Percentiles rank a stretch among this genome's conserved stretches.
phyloP scores from a whole-genome alignment of 2,113 vertebrate genomes.

The Gopherus evgoodei region DNA sequence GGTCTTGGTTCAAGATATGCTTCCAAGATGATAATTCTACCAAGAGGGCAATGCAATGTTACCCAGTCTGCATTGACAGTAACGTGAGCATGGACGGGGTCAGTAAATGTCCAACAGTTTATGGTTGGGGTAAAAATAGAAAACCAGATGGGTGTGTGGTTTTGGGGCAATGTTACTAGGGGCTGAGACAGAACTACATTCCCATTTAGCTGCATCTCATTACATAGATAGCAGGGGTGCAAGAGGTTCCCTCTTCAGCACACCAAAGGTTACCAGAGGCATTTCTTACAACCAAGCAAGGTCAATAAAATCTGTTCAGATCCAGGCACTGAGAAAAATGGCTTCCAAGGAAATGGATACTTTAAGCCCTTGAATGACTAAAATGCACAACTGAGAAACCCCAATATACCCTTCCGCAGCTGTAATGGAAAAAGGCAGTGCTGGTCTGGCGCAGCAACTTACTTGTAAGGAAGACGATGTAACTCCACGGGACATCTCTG shows the following conservation, averaged over 20 bases:
- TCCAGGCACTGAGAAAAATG: neutral
- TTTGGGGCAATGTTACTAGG: neutral
- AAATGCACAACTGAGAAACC: neutral
- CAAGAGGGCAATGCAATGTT: neutral
- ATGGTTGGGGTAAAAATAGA: neutral
- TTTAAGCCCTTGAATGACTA: neutral
- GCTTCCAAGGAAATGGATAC: neutral
- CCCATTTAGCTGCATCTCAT: neutral
- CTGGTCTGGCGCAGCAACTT: conserved; percentile 64
- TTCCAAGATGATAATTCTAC: neutral
- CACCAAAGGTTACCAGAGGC: neutral
- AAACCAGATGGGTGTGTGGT: neutral
- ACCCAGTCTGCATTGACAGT: neutral
- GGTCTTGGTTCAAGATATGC: neutral
- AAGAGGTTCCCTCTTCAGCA: neutral
- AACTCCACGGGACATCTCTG: conserved; percentile 92
- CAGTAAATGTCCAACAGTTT: neutral
- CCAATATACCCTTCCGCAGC: neutral
- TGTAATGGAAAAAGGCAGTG: neutral
- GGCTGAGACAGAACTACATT: neutral
- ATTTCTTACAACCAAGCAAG: neutral
- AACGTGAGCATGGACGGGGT: neutral
- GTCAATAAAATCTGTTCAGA: neutral
- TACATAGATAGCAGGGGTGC: neutral
- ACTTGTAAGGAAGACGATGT: conserved; percentile 97